Percentiles rank a stretch among this genome's conserved stretches.
Conservation (phyloP, 2,113 vertebrate genomes). For the Vidua macroura region DNA sequence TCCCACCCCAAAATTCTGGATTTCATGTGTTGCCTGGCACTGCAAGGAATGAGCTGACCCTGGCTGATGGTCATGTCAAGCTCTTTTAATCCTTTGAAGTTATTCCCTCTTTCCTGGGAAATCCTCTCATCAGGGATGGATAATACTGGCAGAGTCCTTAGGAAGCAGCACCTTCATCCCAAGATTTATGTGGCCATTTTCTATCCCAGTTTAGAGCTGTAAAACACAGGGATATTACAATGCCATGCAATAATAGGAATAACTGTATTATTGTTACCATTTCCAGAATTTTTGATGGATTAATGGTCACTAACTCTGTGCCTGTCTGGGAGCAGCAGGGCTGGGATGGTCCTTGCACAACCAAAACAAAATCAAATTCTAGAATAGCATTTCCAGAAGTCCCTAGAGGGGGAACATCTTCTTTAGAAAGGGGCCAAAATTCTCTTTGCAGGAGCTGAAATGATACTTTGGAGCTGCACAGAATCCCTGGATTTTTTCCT, state of each 20-base stretch:
- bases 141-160: not conserved
- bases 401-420: not conserved
- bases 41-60: not conserved
- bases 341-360: not conserved
- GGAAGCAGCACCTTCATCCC: not conserved
- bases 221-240: fast-evolving
- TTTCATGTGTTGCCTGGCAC: not conserved
- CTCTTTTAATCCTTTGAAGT: not conserved
- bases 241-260: not conserved
- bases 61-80: not conserved
- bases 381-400: not conserved
- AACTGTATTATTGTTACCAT: not conserved
- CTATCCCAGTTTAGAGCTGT: not conserved
- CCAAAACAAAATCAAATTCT: not conserved
- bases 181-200: not conserved
- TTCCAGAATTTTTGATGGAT: not conserved
- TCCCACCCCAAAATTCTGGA: not conserved
- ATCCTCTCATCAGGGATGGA: not conserved
- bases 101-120: not conserved
- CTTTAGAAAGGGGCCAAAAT: not conserved
- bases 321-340: not conserved
- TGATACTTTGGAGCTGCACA: not conserved
- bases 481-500: not conserved
- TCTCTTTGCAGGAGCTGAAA: not conserved
- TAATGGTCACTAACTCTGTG: not conserved